Evolutionary conservation across 2,797 vertebrate genomes (phyloP), one percentile per base, ranked within the genome.

Genomic region (Coregonus ussuriensis): DNA sequence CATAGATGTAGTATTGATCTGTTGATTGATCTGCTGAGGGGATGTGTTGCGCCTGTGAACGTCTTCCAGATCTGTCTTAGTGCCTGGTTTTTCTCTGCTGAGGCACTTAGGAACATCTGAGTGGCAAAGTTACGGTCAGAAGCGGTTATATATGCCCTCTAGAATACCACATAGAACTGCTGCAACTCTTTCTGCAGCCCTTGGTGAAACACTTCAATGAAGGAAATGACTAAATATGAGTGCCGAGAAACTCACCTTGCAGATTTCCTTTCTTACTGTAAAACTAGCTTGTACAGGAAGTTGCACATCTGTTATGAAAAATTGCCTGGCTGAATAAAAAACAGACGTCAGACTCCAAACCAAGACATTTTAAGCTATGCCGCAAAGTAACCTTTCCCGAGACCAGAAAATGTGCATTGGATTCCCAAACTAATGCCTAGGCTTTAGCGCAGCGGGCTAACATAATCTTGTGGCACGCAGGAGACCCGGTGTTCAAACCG

Each of bases 1-100:
- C 41, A 54, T 63, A 65, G 54, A 77, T 63, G 31, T 41, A 52
- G 6, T 68, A 67, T 73, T 68, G 77, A 78, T 73, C 69, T 29
- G 54, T 7, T 47, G 41, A 47, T 47, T 47, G 41, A 47, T 47
- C 41, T 2, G 7, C 56, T 25, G 67, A 25, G 41, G 41, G 41
- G 6, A 41, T 41, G 41, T 41, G 41, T 41, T 41, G 7, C 2
- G 7, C 9, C 41, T 41, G 41, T 41, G 7, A 9, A 7, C 9
- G 41, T 9, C 7, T 47, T 7, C 54, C 71, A 25, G 16, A 78
- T 67, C 72, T 25, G 51, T 74, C 21, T 68, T 35, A 18, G 35
- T 13, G 33, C 21, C 6, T 18, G 16, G 4, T 54, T 70, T 47
- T 25, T 53, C 72, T 21, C 15, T 16, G 35, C 41, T 9, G 7